phyloP scores from a whole-genome alignment of 1,140 invertebrate genomes.

The Cydia strobilella region DNA sequence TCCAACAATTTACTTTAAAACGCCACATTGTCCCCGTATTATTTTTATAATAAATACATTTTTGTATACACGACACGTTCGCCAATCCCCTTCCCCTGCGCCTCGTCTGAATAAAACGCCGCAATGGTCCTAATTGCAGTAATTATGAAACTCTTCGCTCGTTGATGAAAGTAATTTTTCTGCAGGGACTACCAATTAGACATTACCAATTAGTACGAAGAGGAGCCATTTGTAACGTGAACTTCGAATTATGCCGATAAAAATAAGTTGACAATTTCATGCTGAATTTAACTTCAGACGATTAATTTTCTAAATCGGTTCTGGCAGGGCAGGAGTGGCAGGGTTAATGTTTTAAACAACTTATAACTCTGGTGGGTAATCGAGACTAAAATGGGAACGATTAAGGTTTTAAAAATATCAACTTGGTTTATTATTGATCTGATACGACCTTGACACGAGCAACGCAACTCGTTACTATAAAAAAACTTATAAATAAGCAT shows the following conservation, averaged over 20 bases:
- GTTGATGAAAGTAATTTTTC: conserved; percentile 74
- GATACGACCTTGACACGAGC: too few relatives aligned
- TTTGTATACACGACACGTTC: conserved; percentile 64
- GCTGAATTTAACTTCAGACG: background rate
- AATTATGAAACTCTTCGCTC: conserved; percentile 74
- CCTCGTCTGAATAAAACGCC: conserved; percentile 56
- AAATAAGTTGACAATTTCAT: conserved; percentile 26
- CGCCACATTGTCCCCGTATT: conserved; percentile 15
- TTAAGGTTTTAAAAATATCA: too few relatives aligned
- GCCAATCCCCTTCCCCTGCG: conserved; percentile 38
- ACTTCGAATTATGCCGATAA: conserved; percentile 47
- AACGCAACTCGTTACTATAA: too few relatives aligned
- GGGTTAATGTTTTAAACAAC: background rate
- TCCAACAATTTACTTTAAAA: conserved; percentile 28
- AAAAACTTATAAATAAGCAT: too few relatives aligned
- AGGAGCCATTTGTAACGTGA: conserved; percentile 62
- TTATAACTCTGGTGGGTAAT: background rate
- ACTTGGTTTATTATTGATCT: too few relatives aligned
- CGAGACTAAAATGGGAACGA: background rate
- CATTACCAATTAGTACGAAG: conserved; percentile 64
- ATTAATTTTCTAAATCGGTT: background rate
- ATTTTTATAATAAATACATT: conserved; percentile 49
- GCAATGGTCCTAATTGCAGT: conserved; percentile 66
- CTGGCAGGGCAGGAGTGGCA: too few relatives aligned
- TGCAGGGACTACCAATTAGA: conserved; percentile 68